These are phyloP conservation scores for Polietes domitor DNA, from an alignment of 2,888 invertebrate genomes.

Conservation along the genomic window DNA sequence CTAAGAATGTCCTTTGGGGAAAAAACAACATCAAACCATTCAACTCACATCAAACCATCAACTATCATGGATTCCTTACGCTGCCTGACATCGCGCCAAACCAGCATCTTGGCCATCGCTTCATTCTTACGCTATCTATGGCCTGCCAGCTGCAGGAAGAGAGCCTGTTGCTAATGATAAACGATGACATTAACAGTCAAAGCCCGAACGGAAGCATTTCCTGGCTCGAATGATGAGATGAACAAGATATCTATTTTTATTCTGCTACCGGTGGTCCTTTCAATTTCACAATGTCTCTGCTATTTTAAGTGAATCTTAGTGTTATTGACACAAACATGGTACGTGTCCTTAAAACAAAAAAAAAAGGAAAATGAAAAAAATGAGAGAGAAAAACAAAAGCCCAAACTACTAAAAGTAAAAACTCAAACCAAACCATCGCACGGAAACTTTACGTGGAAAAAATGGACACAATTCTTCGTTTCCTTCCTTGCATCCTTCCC, in stretches of 20 bases:
- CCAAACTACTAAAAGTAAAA: background rate
- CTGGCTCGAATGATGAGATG: background rate
- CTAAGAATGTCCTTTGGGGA: no score
- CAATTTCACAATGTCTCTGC: constrained; percentile 8
- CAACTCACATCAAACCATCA: background rate
- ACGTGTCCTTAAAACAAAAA: constrained; percentile 22
- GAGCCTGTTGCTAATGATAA: constrained; percentile 51
- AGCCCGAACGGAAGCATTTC: background rate
- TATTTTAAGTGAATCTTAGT: constrained; percentile 47
- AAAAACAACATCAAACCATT: constrained; percentile 8
- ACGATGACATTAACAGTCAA: background rate
- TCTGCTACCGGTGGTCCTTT: no score
- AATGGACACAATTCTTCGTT: background rate
- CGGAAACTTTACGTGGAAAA: background rate
- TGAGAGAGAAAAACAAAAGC: background rate
- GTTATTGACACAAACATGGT: constrained; percentile 40
- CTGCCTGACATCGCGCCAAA: background rate
- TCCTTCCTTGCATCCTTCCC: no score
- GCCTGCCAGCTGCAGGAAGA: background rate
- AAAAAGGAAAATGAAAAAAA: background rate
- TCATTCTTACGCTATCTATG: background rate
- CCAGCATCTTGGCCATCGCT: background rate
- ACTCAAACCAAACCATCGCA: background rate
- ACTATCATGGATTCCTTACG: background rate
- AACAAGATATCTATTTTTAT: background rate